phyloP scores from a whole-genome alignment of 2,113 vertebrate genomes.

The Physeter macrocephalus region DNA sequence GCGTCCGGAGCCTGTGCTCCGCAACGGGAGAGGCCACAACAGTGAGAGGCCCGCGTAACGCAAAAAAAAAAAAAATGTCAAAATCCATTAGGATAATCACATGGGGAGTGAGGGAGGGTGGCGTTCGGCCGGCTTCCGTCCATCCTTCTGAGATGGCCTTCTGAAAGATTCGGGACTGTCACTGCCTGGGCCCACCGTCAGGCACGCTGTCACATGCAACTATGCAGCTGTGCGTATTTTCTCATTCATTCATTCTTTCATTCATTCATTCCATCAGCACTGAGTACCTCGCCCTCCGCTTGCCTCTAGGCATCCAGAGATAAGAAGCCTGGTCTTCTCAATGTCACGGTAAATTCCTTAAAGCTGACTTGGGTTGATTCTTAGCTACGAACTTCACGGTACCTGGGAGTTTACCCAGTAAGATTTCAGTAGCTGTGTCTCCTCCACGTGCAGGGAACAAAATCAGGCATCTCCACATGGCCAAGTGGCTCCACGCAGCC shows the following conservation, averaged over 20 bases:
- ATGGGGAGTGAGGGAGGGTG: too few species aligned
- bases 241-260: not conserved
- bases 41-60: too few species aligned
- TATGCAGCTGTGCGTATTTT: not conserved
- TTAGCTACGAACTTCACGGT: not conserved
- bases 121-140: not conserved
- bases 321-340: not conserved
- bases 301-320: not conserved
- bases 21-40: too few species aligned
- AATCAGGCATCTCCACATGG: not conserved
- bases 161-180: not conserved
- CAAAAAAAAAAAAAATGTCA: too few species aligned
- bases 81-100: not conserved
- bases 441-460: not conserved
- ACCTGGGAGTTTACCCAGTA: not conserved
- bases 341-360: not conserved
- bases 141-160: not conserved
- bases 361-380: not conserved
- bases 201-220: accelerated
- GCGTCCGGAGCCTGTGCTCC: too few species aligned
- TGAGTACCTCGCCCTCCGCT: not conserved
- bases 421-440: not conserved
- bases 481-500: not conserved
- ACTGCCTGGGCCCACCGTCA: not conserved
- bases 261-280: not conserved